A percentile compares a stretch with the other conserved stretches of the same genome.
These are phyloP conservation scores for Vidua macroura DNA, from an alignment of 2,113 vertebrate genomes.

Conservation along the genomic window DNA sequence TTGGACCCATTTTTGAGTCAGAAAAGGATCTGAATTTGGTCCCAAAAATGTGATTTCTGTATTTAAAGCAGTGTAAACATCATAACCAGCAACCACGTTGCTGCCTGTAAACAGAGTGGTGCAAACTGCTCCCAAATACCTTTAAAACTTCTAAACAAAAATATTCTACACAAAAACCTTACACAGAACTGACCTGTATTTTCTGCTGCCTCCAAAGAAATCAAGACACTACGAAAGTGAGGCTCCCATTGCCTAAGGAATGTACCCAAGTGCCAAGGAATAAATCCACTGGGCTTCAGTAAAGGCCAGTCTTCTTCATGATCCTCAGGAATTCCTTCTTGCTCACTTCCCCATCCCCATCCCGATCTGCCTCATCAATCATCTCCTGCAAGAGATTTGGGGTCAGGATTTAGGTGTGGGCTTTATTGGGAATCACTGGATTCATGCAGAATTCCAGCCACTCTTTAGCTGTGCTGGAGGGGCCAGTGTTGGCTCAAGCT, in stretches of 20 bases:
- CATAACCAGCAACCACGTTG: neutral
- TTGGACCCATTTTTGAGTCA: neutral
- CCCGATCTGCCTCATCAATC: slow-evolving; percentile 91
- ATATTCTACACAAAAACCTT: neutral
- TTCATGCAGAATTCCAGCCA: neutral
- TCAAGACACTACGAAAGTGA: neutral
- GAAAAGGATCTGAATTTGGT: neutral
- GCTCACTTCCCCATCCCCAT: slow-evolving; percentile 92
- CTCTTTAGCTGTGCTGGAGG: neutral
- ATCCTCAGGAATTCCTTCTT: slow-evolving; percentile 93
- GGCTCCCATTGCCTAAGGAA: neutral
- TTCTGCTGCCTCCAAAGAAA: neutral
- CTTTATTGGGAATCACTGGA: fast-evolving
- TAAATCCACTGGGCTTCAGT: slow-evolving; percentile 67
- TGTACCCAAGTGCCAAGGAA: neutral
- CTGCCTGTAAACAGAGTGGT: neutral
- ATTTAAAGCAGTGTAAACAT: neutral
- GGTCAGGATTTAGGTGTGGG: neutral
- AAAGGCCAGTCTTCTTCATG: slow-evolving; percentile 94
- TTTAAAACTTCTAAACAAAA: neutral
- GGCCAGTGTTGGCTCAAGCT: fast-evolving
- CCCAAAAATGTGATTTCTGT: neutral
- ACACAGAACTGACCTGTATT: neutral
- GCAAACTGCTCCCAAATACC: neutral
- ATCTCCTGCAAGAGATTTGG: slow-evolving; percentile 80